These are phyloP conservation scores for Nematopogon swammerdamellus DNA, from an alignment of 2,888 invertebrate species.

Conservation along the genomic window DNA sequence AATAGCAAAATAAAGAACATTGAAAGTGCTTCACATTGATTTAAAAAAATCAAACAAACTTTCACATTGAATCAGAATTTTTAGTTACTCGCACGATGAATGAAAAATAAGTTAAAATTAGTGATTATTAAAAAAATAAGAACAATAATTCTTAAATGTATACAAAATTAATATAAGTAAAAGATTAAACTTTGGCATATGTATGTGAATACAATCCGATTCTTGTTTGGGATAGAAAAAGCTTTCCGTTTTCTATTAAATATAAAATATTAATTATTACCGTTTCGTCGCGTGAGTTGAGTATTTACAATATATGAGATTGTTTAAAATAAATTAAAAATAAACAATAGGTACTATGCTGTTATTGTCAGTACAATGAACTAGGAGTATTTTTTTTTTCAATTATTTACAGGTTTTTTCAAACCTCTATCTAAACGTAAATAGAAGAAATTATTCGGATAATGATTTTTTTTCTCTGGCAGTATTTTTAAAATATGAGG, in stretches of 20 bases:
- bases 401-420: slow-evolving; percentile 26
- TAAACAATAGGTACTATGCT: slow-evolving; percentile 30
- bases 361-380: slow-evolving; percentile 53
- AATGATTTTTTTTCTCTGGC: slow-evolving; percentile 1
- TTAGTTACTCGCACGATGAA: slow-evolving; percentile 14
- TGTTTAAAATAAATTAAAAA: slow-evolving; percentile 29
- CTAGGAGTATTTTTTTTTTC: slow-evolving; percentile 36
- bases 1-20: slow-evolving; percentile 11
- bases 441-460: not conserved
- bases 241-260: slow-evolving; percentile 24
- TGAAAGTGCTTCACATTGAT: slow-evolving; percentile 12
- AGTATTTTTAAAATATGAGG: not conserved
- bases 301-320: not conserved
- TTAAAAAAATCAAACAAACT: slow-evolving; percentile 15
- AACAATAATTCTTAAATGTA: slow-evolving; percentile 15
- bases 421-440: slow-evolving; percentile 25
- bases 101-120: slow-evolving; percentile 19
- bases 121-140: slow-evolving; percentile 1
- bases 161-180: slow-evolving; percentile 16
- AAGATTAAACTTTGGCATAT: slow-evolving; percentile 45
- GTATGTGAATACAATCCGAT: slow-evolving; percentile 44
- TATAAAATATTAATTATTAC: slow-evolving; percentile 27
- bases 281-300: not conserved
- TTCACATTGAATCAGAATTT: slow-evolving; percentile 1
- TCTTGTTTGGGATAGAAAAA: slow-evolving; percentile 48